phyloP scores from a whole-genome alignment of 2,113 vertebrate genomes.

The Lagopus leucura region DNA sequence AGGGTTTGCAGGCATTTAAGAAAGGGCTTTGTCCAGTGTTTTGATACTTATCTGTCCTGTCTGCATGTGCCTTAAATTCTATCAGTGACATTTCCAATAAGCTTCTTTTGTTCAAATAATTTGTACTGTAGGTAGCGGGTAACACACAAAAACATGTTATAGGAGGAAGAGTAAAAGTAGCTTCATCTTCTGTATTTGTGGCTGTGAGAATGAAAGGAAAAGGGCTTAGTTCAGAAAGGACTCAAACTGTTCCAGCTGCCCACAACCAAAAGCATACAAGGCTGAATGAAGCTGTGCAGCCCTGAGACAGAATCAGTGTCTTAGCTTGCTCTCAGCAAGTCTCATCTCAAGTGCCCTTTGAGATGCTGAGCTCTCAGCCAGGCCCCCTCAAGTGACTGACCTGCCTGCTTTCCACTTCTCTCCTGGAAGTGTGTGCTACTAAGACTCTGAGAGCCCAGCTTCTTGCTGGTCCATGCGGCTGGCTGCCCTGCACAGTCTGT shows the following conservation, averaged over 20 bases:
- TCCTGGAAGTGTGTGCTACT: not conserved
- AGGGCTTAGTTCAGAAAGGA: not conserved
- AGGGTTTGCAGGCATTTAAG: not conserved
- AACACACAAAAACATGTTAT: not conserved
- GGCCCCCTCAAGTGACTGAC: not conserved
- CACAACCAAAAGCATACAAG: not conserved
- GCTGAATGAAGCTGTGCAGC: constrained; percentile 16
- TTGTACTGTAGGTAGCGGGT: not conserved
- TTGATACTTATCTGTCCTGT: not conserved
- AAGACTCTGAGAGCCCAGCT: not conserved
- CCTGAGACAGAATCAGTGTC: not conserved
- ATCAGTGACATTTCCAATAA: fast-evolving
- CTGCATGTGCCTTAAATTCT: not conserved
- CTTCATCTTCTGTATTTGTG: not conserved
- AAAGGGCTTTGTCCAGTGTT: not conserved
- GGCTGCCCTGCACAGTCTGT: not conserved
- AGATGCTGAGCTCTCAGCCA: not conserved
- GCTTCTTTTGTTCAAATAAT: not conserved
- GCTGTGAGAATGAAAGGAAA: not conserved
- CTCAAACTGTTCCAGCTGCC: not conserved
- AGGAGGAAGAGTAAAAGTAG: not conserved
- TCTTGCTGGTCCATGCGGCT: fast-evolving
- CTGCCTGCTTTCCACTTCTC: not conserved
- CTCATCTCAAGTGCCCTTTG: fast-evolving
- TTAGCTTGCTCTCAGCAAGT: not conserved